A percentile compares a stretch with the other conserved stretches of the same genome.
Conservation (phyloP, 2,797 vertebrate species). For the Amazonetta brasiliensis region DNA sequence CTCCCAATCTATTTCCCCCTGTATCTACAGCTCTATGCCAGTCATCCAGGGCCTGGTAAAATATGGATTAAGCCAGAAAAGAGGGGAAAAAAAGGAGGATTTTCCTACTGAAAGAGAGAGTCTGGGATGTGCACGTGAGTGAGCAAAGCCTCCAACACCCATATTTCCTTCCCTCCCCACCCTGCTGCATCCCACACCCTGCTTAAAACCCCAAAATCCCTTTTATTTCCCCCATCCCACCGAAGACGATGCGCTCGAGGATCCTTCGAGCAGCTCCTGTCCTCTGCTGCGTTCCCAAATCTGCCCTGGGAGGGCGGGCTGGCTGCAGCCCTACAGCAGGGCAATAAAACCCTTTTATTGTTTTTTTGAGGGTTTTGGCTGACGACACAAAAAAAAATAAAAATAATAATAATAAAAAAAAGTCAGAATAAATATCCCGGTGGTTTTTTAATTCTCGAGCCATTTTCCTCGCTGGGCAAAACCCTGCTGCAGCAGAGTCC, state of each 20-base stretch:
- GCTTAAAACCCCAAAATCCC: not conserved
- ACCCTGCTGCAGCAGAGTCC: constrained; percentile 47
- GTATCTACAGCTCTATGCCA: not conserved
- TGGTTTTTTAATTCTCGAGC: not conserved
- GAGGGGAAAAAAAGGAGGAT: not conserved
- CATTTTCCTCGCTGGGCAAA: not conserved
- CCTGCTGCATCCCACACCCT: not conserved
- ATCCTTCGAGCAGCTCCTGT: not conserved
- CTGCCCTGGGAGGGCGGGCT: not conserved
- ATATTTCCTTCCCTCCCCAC: not conserved
- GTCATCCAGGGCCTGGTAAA: not conserved
- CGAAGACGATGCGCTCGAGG: no score
- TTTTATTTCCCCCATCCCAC: no score
- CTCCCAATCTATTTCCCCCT: no score
- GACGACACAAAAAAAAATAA: no score
- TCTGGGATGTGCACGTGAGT: not conserved
- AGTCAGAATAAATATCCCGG: no score
- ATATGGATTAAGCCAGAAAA: not conserved
- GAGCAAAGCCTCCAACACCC: not conserved
- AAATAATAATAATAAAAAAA: no score
- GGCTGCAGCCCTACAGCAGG: not conserved
- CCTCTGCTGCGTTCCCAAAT: not conserved
- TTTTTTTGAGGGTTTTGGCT: not conserved
- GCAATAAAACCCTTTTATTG: not conserved
- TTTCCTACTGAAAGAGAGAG: not conserved